Conservation (phyloP, 2,797 vertebrate species). For the Spea hammondii region DNA sequence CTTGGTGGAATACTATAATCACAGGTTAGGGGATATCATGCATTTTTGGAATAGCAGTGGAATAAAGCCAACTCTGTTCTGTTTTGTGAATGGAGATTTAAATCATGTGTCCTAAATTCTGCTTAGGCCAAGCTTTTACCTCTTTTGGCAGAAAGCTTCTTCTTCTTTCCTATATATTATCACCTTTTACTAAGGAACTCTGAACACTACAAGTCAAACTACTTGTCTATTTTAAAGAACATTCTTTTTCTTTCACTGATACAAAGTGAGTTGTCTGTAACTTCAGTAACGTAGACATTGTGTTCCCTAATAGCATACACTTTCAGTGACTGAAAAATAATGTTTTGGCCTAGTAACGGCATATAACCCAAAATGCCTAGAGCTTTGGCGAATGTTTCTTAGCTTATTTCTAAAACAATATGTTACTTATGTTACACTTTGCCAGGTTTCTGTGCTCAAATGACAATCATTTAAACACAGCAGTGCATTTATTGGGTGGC, state of each 20-base stretch:
- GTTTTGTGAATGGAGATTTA: conserved; percentile 20
- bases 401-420: no score
- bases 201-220: conserved; percentile 17
- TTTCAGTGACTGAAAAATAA: no score
- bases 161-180: conserved; percentile 36
- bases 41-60: conserved; percentile 50
- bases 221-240: conserved; percentile 29
- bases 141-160: conserved; percentile 36
- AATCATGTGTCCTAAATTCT: conserved; percentile 27
- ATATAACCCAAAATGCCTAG: no score
- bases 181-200: conserved; percentile 12
- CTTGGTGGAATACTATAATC: conserved; percentile 35
- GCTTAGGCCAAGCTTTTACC: conserved; percentile 35
- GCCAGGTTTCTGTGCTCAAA: neutral
- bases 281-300: neutral
- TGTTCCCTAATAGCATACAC: conserved; percentile 1
- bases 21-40: conserved; percentile 38
- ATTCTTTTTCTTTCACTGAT: neutral
- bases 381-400: no score
- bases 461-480: no score
- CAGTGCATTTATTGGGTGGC: no score
- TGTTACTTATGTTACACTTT: neutral
- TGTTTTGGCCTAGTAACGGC: no score
- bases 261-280: neutral
- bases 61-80: conserved; percentile 45